Evolutionary conservation across 2,113 vertebrate species (phyloP).

Genomic region (Speoplatyrhinus poulsoni): DNA sequence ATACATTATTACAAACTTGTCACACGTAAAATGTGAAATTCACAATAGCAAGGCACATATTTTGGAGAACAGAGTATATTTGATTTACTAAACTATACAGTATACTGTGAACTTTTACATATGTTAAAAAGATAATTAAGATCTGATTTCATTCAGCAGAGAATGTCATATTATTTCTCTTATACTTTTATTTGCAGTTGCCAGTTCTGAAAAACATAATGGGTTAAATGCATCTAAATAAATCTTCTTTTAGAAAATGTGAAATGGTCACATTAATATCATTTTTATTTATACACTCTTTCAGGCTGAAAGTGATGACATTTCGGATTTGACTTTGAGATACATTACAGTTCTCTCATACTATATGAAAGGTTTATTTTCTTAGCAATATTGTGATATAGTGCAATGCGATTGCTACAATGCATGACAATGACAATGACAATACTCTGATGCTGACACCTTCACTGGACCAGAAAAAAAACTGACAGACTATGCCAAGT

Average conservation of each 20-base stretch:
- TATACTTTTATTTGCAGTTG: no score
- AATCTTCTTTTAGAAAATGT: no score
- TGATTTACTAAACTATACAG: no score
- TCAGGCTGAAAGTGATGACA: no score
- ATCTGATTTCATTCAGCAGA: no score
- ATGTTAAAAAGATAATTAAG: no score
- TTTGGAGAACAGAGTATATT: conserved; percentile 11
- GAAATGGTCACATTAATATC: no score
- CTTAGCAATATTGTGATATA: conserved; percentile 57
- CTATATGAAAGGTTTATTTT: conserved; percentile 40
- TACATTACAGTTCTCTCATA: conserved; percentile 3
- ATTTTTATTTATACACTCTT: no score
- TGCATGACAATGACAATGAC: conserved; percentile 47
- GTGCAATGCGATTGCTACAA: conserved; percentile 55
- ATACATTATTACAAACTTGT: conserved; percentile 47
- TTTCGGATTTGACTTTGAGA: neutral
- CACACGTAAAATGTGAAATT: conserved; percentile 34
- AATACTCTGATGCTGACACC: conserved; percentile 60
- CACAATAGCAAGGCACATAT: conserved; percentile 31
- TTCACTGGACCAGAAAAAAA: conserved; percentile 68
- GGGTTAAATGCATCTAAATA: no score
- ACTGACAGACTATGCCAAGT: conserved; percentile 68
- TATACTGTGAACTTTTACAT: no score
- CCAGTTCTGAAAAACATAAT: no score
- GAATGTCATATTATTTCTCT: no score